Percentiles rank a stretch among this genome's conserved stretches.
phyloP scores from a whole-genome alignment of 2,797 vertebrate genomes.

The Lutjanus campechanus region DNA sequence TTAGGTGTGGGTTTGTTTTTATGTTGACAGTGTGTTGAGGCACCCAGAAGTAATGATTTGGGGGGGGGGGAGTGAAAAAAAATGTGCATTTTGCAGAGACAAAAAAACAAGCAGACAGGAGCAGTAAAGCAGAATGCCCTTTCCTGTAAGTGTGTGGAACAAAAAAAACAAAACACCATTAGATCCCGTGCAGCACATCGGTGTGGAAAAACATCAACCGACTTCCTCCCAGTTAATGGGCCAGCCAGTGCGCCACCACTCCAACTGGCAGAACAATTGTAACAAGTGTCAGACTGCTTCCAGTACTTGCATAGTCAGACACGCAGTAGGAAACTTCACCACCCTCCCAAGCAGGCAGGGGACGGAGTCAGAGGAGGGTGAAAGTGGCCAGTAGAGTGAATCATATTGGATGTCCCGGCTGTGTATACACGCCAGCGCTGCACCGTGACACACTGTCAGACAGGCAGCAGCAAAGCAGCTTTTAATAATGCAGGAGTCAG shows the following conservation, averaged over 20 bases:
- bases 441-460: constrained; percentile 39
- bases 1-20: not conserved
- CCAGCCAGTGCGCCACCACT: not conserved
- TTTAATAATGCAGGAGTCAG: constrained; percentile 38
- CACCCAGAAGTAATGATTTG: not conserved
- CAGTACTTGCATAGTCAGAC: constrained; percentile 20
- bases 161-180: not conserved
- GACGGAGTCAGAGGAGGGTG: constrained; percentile 20
- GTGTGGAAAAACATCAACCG: constrained; percentile 20
- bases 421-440: constrained; percentile 24
- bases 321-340: constrained; percentile 4
- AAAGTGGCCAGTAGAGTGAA: constrained; percentile 35
- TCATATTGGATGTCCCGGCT: constrained; percentile 32
- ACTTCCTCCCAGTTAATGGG: constrained; percentile 43
- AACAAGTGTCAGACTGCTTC: constrained; percentile 25
- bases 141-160: constrained; percentile 17
- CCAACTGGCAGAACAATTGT: constrained; percentile 13
- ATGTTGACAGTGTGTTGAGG: not conserved
- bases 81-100: constrained; percentile 22
- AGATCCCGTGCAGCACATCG: not conserved
- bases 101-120: constrained; percentile 12
- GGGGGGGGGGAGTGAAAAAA: not conserved
- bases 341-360: constrained; percentile 22
- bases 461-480: constrained; percentile 18
- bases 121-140: constrained; percentile 18